phyloP scores from a whole-genome alignment of 2,113 vertebrate genomes.

The Rhegmatorhina hoffmannsi region DNA sequence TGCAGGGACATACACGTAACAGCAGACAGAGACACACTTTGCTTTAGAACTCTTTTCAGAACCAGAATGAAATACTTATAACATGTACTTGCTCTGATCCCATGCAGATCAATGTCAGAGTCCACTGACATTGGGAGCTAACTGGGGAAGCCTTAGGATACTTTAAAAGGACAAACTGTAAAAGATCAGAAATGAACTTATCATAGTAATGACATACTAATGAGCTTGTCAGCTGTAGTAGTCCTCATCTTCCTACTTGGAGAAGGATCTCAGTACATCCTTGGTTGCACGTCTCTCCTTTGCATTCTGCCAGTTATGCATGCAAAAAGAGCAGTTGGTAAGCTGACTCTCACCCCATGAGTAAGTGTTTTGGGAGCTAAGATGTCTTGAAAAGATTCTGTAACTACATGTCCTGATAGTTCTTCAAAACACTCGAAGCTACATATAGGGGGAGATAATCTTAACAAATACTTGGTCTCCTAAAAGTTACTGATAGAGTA shows the following conservation, averaged over 20 bases:
- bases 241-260: neutral
- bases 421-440: neutral
- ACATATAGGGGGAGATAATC: neutral
- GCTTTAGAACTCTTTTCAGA: neutral
- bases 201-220: neutral
- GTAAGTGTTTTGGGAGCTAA: neutral
- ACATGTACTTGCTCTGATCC: neutral
- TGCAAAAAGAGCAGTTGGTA: neutral
- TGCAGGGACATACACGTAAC: neutral
- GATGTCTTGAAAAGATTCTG: neutral
- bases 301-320: neutral
- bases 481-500: neutral
- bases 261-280: neutral
- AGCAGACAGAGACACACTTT: neutral
- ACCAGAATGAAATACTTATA: neutral
- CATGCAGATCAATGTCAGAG: neutral
- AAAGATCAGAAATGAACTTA: neutral
- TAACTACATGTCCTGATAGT: neutral
- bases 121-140: neutral
- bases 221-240: neutral
- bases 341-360: neutral
- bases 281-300: neutral
- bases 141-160: neutral
- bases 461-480: neutral
- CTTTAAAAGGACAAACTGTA: neutral